Conservation (phyloP, 2,797 vertebrate genomes). For the Mus spretus region DNA sequence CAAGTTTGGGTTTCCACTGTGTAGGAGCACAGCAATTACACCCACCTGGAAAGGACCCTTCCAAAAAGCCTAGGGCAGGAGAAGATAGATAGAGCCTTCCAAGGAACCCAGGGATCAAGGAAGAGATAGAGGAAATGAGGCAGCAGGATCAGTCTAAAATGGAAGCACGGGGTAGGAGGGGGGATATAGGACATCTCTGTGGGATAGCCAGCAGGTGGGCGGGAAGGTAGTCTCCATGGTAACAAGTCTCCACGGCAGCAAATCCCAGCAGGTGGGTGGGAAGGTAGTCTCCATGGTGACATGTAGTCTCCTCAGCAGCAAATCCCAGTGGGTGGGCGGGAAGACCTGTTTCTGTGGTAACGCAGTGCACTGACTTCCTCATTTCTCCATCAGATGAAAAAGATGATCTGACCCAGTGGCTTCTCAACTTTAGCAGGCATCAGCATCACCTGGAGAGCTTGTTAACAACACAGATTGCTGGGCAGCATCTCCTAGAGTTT, state of each 20-base stretch:
- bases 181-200: constrained; percentile 77
- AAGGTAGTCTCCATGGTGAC: constrained; percentile 85
- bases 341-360: constrained; percentile 83
- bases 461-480: constrained; percentile 50
- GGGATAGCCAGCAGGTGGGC: constrained; percentile 83
- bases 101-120: constrained; percentile 59
- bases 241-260: constrained; percentile 81
- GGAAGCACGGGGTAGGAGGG: constrained; percentile 43
- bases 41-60: constrained; percentile 65
- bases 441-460: constrained; percentile 72
- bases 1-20: constrained; percentile 47
- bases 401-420: constrained; percentile 70
- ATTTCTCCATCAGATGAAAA: constrained; percentile 73
- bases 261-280: constrained; percentile 84
- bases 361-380: constrained; percentile 65
- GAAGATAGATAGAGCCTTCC: constrained; percentile 59
- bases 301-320: constrained; percentile 78
- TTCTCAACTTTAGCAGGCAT: constrained; percentile 67
- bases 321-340: constrained; percentile 78
- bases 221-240: constrained; percentile 80
- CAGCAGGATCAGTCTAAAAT: constrained; percentile 73
- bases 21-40: constrained; percentile 26
- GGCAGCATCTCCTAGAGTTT: constrained; percentile 47
- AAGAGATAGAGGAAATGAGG: constrained; percentile 68
- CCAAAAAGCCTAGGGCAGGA: constrained; percentile 36